Evolutionary conservation across 2,113 vertebrate genomes (phyloP).

Genomic region (Edolisoma coerulescens): DNA sequence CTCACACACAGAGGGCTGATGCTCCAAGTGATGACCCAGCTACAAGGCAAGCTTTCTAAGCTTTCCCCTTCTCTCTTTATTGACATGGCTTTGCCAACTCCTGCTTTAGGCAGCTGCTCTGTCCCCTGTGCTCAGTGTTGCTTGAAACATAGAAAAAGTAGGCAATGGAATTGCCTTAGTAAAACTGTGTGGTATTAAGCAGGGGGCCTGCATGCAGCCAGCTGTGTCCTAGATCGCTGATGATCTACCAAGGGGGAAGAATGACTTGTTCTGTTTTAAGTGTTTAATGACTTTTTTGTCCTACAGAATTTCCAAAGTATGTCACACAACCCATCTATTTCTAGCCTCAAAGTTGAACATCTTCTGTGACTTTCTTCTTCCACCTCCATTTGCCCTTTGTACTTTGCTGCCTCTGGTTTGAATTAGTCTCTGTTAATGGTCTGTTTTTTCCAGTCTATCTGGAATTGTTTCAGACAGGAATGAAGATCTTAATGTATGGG

Average conservation of each 20-base stretch:
- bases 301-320: conserved; percentile 15
- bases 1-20: neutral
- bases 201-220: neutral
- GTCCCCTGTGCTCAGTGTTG: neutral
- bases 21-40: neutral
- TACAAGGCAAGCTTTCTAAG: neutral
- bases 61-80: neutral
- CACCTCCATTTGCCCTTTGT: conserved; percentile 8
- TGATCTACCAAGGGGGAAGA: neutral
- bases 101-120: neutral
- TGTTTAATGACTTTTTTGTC: conserved; percentile 30
- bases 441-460: too few relatives aligned
- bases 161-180: neutral
- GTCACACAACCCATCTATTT: conserved; percentile 6
- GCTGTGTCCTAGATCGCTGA: conserved; percentile 9
- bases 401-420: neutral
- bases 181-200: neutral
- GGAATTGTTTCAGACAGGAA: neutral
- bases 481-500: neutral
- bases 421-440: neutral
- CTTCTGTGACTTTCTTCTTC: neutral
- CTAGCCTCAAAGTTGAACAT: neutral
- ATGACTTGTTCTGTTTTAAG: neutral
- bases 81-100: neutral
- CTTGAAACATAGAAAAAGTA: neutral